phyloP scores from a whole-genome alignment of 2,888 invertebrate genomes.

The Tribolium freemani region DNA sequence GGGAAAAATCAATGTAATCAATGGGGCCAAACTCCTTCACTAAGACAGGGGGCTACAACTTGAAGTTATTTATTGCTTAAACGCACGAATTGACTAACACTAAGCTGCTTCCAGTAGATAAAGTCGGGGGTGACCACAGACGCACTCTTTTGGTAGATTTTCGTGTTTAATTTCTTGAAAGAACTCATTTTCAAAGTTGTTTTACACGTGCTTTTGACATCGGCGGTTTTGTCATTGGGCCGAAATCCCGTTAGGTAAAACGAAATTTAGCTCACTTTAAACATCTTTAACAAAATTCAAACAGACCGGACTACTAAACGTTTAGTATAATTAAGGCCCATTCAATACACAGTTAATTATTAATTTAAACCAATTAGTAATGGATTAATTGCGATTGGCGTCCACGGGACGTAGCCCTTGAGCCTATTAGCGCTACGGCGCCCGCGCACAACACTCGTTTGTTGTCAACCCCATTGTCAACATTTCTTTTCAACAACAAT shows the following conservation, averaged over 20 bases:
- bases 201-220: conserved; percentile 20
- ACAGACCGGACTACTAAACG: too few relatives aligned
- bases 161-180: conserved; percentile 81
- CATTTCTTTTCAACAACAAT: too few relatives aligned
- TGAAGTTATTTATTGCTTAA: neutral
- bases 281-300: too few relatives aligned
- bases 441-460: neutral
- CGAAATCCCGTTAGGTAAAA: neutral
- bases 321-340: neutral
- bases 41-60: conserved; percentile 82
- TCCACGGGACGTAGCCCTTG: too few relatives aligned
- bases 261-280: too few relatives aligned
- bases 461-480: neutral
- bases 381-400: too few relatives aligned
- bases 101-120: conserved; percentile 90
- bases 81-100: conserved; percentile 72
- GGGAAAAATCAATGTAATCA: conserved; percentile 92
- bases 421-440: too few relatives aligned
- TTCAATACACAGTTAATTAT: neutral
- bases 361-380: neutral
- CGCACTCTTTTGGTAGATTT: conserved; percentile 77
- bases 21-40: conserved; percentile 95
- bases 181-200: conserved; percentile 65
- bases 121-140: conserved; percentile 82
- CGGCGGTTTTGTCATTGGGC: neutral